These are phyloP conservation scores for Euura saliciscinereae DNA, from an alignment of 1,140 invertebrate genomes.

Conservation along the genomic window DNA sequence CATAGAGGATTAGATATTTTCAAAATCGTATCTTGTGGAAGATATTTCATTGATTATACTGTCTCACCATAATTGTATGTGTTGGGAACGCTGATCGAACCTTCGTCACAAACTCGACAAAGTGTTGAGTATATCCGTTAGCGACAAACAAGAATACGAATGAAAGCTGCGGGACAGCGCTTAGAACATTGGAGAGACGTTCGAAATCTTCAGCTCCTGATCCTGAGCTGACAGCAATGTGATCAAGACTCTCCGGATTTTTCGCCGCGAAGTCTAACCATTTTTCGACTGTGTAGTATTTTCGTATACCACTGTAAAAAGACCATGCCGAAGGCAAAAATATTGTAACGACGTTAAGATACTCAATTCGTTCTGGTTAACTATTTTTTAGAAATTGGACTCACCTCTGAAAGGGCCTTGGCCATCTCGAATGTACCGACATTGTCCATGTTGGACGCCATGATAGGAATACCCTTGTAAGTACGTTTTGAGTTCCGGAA, in stretches of 20 bases:
- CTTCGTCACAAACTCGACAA: slow-evolving; percentile 88
- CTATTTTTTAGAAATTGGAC: too few relatives aligned
- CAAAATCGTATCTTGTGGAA: too few relatives aligned
- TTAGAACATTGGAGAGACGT: slow-evolving; percentile 73
- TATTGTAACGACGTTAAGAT: too few relatives aligned
- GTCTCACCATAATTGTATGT: too few relatives aligned
- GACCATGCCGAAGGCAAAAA: slow-evolving; percentile 68
- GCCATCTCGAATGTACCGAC: slow-evolving; percentile 97
- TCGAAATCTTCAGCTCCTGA: slow-evolving; percentile 83
- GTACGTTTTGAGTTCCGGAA: slow-evolving; percentile 89
- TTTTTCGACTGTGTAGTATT: slow-evolving; percentile 86
- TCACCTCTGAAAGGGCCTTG: slow-evolving; percentile 79
- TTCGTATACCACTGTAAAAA: slow-evolving; percentile 92
- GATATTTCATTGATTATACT: too few relatives aligned
- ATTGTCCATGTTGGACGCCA: slow-evolving; percentile 97
- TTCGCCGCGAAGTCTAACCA: slow-evolving; percentile 83
- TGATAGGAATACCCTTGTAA: slow-evolving; percentile 88
- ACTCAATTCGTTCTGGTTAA: too few relatives aligned
- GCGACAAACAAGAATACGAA: slow-evolving; percentile 96
- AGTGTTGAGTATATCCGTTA: slow-evolving; percentile 94
- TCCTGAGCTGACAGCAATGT: slow-evolving; percentile 88
- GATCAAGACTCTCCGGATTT: slow-evolving; percentile 73
- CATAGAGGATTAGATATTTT: too few relatives aligned
- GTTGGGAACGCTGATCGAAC: slow-evolving; percentile 61
- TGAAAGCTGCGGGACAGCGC: slow-evolving; percentile 71